phyloP scores from a whole-genome alignment of 2,113 vertebrate species.

The Nannobrachium achirus region DNA sequence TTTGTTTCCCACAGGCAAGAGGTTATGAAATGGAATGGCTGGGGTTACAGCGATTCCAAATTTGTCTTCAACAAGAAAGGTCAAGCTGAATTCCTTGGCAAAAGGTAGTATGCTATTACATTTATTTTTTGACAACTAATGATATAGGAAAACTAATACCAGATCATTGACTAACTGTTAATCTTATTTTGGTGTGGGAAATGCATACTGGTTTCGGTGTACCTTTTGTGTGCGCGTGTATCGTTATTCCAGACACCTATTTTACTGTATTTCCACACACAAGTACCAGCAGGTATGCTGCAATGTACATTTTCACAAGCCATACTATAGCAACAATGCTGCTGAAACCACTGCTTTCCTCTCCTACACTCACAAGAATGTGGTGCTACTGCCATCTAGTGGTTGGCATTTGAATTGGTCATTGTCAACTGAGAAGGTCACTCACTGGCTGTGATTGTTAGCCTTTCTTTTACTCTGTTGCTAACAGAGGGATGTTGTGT shows the following conservation, averaged over 20 bases:
- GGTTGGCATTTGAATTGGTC: conserved; percentile 59
- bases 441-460: conserved; percentile 46
- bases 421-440: conserved; percentile 57
- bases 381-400: conserved; percentile 78
- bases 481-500: not conserved
- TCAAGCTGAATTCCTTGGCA: conserved; percentile 95
- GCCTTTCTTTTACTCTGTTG: conserved; percentile 27
- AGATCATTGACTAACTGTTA: conserved; percentile 5
- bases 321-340: conserved; percentile 16
- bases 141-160: not conserved
- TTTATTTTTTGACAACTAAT: not conserved
- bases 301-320: conserved; percentile 41
- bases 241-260: not conserved
- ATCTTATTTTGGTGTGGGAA: not conserved
- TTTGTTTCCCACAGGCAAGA: conserved; percentile 86
- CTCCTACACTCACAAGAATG: conserved; percentile 49
- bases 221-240: not conserved
- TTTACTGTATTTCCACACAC: not conserved
- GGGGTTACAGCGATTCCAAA: conserved; percentile 96
- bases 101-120: conserved; percentile 80
- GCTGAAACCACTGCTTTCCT: conserved; percentile 18
- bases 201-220: not conserved
- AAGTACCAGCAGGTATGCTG: conserved; percentile 17
- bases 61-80: conserved; percentile 97
- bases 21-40: conserved; percentile 98